These are phyloP conservation scores for Zophobas atratus DNA, from an alignment of 1,140 invertebrate genomes.

Conservation along the genomic window DNA sequence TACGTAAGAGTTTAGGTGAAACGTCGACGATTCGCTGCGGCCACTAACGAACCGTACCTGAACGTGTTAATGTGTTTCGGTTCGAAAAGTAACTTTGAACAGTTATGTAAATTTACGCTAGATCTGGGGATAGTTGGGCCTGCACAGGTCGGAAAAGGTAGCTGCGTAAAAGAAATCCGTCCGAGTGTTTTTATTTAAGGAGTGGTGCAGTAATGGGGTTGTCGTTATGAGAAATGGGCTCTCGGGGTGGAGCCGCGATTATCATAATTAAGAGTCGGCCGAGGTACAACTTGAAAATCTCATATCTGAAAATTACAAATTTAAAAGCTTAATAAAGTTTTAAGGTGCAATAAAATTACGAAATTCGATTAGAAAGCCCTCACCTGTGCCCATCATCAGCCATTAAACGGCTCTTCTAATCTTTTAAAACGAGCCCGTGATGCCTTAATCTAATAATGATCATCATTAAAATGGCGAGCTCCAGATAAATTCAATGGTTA, in stretches of 20 bases:
- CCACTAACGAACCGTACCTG: conserved; percentile 32
- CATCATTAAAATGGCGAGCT: conserved; percentile 64
- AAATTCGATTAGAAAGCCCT: conserved; percentile 57
- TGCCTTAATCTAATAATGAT: conserved; percentile 65
- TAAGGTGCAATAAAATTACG: conserved; percentile 58
- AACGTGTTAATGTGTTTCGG: conserved; percentile 49
- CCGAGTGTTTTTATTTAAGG: too few species aligned
- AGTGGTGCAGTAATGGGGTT: too few species aligned
- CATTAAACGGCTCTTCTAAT: conserved; percentile 61
- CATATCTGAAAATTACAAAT: conserved; percentile 56
- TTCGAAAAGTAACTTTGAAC: conserved; percentile 28
- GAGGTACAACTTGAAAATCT: conserved; percentile 37
- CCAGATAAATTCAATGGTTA: conserved; percentile 64
- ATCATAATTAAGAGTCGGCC: background rate
- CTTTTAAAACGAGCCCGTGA: conserved; percentile 64
- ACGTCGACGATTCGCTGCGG: conserved; percentile 20
- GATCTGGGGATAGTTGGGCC: background rate
- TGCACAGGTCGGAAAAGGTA: too few species aligned
- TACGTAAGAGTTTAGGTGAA: conserved; percentile 23
- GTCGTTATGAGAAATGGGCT: background rate
- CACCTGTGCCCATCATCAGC: conserved; percentile 59
- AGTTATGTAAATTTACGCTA: conserved; percentile 47
- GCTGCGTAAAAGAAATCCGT: too few species aligned
- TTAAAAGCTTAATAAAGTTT: conserved; percentile 55
- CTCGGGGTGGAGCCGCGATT: background rate